phyloP scores from a whole-genome alignment of 2,888 invertebrate species.

The Cosmia trapezina region DNA sequence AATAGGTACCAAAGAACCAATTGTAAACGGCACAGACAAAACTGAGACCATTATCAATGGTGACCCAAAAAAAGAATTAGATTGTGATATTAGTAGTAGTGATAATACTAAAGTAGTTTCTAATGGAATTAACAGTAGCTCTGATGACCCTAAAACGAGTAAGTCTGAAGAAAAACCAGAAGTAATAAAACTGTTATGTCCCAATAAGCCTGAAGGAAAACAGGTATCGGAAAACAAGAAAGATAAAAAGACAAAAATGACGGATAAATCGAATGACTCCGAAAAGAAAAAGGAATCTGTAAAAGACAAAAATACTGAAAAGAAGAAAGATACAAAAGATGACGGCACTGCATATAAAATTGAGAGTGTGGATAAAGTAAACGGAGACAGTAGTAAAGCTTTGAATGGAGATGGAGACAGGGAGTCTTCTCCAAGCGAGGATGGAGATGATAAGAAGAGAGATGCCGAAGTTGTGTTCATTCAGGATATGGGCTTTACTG shows the following conservation, averaged over 20 bases:
- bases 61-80: slow-evolving; percentile 84
- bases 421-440: slow-evolving; percentile 87
- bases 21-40: slow-evolving; percentile 84
- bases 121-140: slow-evolving; percentile 87
- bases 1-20: slow-evolving; percentile 87
- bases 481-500: slow-evolving; percentile 97
- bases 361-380: slow-evolving; percentile 76
- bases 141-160: slow-evolving; percentile 83
- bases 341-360: slow-evolving; percentile 71
- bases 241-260: slow-evolving; percentile 78
- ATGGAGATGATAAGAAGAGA: slow-evolving; percentile 90
- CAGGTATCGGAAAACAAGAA: slow-evolving; percentile 80
- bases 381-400: slow-evolving; percentile 77
- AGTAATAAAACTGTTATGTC: slow-evolving; percentile 69
- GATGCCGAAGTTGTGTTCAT: slow-evolving; percentile 96
- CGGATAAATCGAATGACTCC: slow-evolving; percentile 77
- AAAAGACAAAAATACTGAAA: slow-evolving; percentile 72
- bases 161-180: slow-evolving; percentile 82
- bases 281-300: slow-evolving; percentile 78
- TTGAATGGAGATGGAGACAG: slow-evolving; percentile 86
- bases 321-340: slow-evolving; percentile 75
- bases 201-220: slow-evolving; percentile 77
- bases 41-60: slow-evolving; percentile 82
- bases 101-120: slow-evolving; percentile 87
- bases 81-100: slow-evolving; percentile 90